phyloP scores from a whole-genome alignment of 1,140 invertebrate genomes.

The Drosophila ogumai region DNA sequence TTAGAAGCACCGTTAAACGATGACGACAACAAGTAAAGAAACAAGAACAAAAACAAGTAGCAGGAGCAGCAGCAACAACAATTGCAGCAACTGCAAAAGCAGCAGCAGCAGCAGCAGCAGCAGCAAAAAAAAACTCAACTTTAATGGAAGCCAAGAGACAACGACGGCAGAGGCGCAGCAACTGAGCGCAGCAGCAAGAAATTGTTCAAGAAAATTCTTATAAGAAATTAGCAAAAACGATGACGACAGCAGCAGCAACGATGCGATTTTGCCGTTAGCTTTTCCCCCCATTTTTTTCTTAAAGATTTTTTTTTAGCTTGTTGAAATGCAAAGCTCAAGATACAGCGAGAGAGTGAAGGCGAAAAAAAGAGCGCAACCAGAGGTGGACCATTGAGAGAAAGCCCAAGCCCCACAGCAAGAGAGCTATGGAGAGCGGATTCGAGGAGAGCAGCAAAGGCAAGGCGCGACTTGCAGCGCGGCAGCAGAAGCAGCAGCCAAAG shows the following conservation, averaged over 20 bases:
- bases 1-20: constrained; percentile 73
- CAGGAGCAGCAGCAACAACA: constrained; percentile 50
- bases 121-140: constrained; percentile 36
- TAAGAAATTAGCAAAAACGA: constrained; percentile 74
- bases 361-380: constrained; percentile 12
- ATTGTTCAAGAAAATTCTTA: constrained; percentile 80
- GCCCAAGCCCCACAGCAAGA: constrained; percentile 6
- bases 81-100: constrained; percentile 19
- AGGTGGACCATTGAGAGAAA: constrained; percentile 31
- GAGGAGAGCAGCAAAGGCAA: constrained; percentile 34
- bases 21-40: constrained; percentile 47
- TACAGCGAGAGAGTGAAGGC: constrained; percentile 16
- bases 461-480: constrained; percentile 55
- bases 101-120: neutral
- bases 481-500: constrained; percentile 44
- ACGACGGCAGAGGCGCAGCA: constrained; percentile 12
- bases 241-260: constrained; percentile 45
- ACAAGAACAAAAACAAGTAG: constrained; percentile 58
- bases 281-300: constrained; percentile 44
- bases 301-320: neutral
- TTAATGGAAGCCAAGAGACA: constrained; percentile 64
- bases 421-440: constrained; percentile 19
- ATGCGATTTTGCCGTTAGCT: constrained; percentile 77
- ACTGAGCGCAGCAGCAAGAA: constrained; percentile 54
- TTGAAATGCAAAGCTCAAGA: constrained; percentile 58